These are phyloP conservation scores for Anguilla megastoma DNA, from an alignment of 2,797 vertebrate genomes.

Conservation along the genomic window DNA sequence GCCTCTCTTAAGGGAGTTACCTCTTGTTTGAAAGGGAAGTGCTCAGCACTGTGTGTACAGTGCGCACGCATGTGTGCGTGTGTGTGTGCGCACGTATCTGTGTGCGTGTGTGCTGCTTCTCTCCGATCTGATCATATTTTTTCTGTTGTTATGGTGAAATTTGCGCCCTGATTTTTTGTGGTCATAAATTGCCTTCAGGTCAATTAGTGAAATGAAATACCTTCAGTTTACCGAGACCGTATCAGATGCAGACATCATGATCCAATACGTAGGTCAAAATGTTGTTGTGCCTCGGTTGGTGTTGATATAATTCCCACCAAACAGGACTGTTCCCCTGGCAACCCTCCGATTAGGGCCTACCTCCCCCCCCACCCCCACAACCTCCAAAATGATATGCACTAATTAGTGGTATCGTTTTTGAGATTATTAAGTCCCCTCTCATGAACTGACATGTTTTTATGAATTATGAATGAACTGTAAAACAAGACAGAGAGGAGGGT, in stretches of 20 bases:
- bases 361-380: background rate
- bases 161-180: background rate
- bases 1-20: background rate
- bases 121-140: background rate
- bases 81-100: background rate
- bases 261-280: background rate
- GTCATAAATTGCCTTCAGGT: background rate
- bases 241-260: background rate
- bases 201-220: background rate
- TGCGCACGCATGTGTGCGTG: background rate
- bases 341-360: background rate
- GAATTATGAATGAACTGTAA: slow-evolving; percentile 52
- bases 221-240: background rate
- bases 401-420: background rate
- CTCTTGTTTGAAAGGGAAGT: background rate
- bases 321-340: background rate
- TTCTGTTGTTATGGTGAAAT: background rate
- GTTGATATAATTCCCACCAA: background rate
- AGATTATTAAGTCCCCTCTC: slow-evolving; percentile 12
- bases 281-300: background rate
- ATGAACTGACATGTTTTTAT: slow-evolving; percentile 35
- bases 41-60: background rate
- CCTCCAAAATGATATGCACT: background rate
- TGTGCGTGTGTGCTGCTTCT: background rate
- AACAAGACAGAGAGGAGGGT: slow-evolving; percentile 9